phyloP scores from a whole-genome alignment of 2,888 invertebrate species.

The Myopa testacea region DNA sequence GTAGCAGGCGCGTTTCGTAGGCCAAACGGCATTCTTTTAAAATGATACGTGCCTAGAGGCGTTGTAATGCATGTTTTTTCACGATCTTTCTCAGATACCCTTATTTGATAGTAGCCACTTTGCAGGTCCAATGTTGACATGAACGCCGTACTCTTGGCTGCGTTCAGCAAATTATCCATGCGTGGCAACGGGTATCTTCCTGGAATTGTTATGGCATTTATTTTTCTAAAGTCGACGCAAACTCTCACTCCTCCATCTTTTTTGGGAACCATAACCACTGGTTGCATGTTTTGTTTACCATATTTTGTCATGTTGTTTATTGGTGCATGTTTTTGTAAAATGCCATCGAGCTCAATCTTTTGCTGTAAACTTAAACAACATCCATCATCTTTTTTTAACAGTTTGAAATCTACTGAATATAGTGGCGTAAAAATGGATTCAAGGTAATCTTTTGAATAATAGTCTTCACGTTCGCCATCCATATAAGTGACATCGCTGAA shows the following conservation, averaged over 20 bases:
- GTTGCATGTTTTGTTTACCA: too few relatives aligned
- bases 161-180: too few relatives aligned
- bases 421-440: conserved; percentile 27
- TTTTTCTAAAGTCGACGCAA: conserved; percentile 55
- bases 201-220: conserved; percentile 54
- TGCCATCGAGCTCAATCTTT: conserved; percentile 19
- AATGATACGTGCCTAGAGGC: conserved; percentile 56
- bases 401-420: conserved; percentile 25
- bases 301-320: conserved; percentile 12
- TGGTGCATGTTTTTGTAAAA: conserved; percentile 20
- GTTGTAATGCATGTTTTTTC: conserved; percentile 59
- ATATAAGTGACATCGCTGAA: too few relatives aligned
- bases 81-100: conserved; percentile 50
- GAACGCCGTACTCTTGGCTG: conserved; percentile 33
- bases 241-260: conserved; percentile 57
- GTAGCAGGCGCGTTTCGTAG: conserved; percentile 58
- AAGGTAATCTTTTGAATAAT: conserved; percentile 1
- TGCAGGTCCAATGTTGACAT: conserved; percentile 61
- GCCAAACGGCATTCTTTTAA: conserved; percentile 60
- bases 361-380: conserved; percentile 24
- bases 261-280: conserved; percentile 33
- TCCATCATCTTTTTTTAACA: conserved; percentile 30
- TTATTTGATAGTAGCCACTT: conserved; percentile 56
- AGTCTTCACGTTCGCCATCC: too few relatives aligned
- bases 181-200: conserved; percentile 62